Conservation (phyloP, 2,797 vertebrate genomes). For the Aselliscus stoliczkanus region DNA sequence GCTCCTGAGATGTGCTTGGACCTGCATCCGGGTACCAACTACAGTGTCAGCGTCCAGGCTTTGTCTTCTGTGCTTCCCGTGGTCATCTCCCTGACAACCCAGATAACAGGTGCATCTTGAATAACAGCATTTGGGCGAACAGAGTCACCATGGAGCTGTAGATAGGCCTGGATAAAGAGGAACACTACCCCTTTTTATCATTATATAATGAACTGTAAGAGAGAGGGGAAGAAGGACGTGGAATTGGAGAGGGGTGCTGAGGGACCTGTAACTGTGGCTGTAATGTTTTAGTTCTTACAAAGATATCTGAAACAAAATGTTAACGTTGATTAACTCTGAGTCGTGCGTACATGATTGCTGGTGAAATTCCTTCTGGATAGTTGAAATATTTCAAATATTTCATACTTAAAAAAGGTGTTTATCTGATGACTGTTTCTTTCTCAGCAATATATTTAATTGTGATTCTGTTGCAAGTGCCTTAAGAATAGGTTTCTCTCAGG, state of each 20-base stretch:
- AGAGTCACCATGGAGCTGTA: not conserved
- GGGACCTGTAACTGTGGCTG: not conserved
- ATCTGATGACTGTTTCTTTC: not conserved
- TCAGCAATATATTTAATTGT: not conserved
- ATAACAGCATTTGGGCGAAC: conserved; percentile 14
- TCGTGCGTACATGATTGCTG: not conserved
- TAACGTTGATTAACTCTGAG: not conserved
- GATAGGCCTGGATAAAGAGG: not conserved
- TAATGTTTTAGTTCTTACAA: not conserved
- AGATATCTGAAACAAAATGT: not conserved
- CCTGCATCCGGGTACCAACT: conserved; percentile 90
- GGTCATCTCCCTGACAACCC: conserved; percentile 75
- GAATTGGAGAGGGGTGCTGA: not conserved
- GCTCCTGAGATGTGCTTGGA: conserved; percentile 87
- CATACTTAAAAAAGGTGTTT: not conserved
- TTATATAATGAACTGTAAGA: not conserved
- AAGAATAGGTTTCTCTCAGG: not conserved
- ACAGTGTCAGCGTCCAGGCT: conserved; percentile 89
- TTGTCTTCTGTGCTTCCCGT: conserved; percentile 82
- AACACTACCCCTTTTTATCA: not conserved
- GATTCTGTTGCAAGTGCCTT: not conserved
- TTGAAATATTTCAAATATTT: not conserved
- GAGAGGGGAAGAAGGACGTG: not conserved
- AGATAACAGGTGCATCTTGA: conserved; percentile 78
- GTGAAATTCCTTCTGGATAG: not conserved